Base-by-base conservation (phyloP, 2,797 vertebrate genomes). In the Falco rusticolus region DNA sequence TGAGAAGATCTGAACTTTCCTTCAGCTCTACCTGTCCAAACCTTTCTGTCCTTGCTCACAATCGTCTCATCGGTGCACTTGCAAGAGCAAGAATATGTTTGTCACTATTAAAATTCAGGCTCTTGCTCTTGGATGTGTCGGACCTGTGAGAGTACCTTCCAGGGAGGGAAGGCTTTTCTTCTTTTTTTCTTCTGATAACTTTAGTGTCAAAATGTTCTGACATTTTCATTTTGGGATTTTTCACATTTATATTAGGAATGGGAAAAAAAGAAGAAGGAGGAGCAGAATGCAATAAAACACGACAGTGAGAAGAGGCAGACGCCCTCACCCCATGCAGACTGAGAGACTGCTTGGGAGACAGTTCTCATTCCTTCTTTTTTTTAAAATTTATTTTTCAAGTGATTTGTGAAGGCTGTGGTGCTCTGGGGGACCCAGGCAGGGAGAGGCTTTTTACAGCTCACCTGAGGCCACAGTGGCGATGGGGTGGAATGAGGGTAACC, bases 181-280 rank as follows among this genome's bases (percentile, higher is more conserved):
- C 74, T 76, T 50, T 69, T 76, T 60, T 60, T 56, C 51, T 93
- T 89, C 59, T 51, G 9, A 48, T 81, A 78, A 68, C 76, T 57
- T 84, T 9, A 74, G 26, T 78, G 84, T 80, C 81, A 88, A 91
- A 65, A 86, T 89, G 66, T 95, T 81, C 53, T 87, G 64, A 59
- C 47, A 61, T 65, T 83, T 53, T 83, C 56, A 57, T 82, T 71
- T 72, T 31, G 57, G 74, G 34, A 48, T 54, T 94, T 96, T 95
- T 95, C 70, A 83, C 79, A 41, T 94, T 83, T 74, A 37, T 43
- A 43, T 85, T 68, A 94, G 54, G 45, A 93, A 64, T 60, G 48
- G 60, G 31, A 33, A 45, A 70, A 83, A 37, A 91, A 61, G 39
- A 92, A 61, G 41, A 33, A 54, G 26, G 53, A 70, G 21, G 41